Conservation (phyloP, 2,113 vertebrate genomes). For the Ctenomys sociabilis region DNA sequence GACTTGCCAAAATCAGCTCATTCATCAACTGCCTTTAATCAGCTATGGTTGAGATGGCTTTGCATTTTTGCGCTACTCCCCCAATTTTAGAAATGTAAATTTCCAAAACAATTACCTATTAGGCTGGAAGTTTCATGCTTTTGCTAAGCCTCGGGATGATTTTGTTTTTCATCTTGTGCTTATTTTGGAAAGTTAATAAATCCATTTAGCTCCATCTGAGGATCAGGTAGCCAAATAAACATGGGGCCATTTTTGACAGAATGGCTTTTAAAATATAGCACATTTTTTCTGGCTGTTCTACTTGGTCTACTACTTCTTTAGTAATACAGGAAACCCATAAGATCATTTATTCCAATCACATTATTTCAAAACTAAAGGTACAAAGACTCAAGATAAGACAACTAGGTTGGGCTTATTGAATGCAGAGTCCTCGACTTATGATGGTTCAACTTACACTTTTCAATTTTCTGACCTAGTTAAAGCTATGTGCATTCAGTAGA, state of each 20-base stretch:
- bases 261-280: conserved; percentile 52
- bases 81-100: conserved; percentile 63
- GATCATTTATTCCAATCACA: neutral
- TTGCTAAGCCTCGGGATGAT: conserved; percentile 48
- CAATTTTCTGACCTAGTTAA: neutral
- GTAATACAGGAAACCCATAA: neutral
- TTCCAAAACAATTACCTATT: conserved; percentile 77
- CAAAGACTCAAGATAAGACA: neutral
- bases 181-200: conserved; percentile 73
- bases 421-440: neutral
- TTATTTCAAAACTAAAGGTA: conserved; percentile 27
- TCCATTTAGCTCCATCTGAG: conserved; percentile 51
- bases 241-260: conserved; percentile 53
- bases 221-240: conserved; percentile 57
- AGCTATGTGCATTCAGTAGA: neutral
- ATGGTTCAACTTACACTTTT: neutral
- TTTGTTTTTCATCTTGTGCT: conserved; percentile 12
- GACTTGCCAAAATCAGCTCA: conserved; percentile 68
- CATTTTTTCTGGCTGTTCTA: conserved; percentile 14
- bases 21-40: conserved; percentile 72
- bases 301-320: conserved; percentile 11
- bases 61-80: neutral
- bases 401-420: neutral
- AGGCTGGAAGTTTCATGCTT: conserved; percentile 48
- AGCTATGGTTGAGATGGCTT: conserved; percentile 51